Conservation (phyloP, 2,888 invertebrate species). For the Colletes collaris region DNA sequence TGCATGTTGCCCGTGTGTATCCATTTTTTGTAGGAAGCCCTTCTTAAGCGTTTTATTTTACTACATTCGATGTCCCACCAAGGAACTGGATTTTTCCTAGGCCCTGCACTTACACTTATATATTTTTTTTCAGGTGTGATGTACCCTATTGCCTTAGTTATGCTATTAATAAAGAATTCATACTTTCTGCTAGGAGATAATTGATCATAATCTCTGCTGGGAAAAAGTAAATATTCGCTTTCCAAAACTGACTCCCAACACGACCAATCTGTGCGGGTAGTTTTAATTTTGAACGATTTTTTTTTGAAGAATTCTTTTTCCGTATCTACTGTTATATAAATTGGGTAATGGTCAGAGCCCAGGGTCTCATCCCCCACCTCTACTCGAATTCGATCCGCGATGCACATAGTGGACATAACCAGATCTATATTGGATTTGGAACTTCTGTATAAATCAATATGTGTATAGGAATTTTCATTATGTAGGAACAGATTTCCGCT, state of each 20-base stretch:
- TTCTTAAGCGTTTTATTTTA: too few species aligned
- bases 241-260: not conserved
- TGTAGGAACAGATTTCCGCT: not conserved
- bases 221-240: not conserved
- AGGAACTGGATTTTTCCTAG: not conserved
- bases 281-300: not conserved
- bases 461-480: not conserved
- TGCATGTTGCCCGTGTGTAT: too few species aligned
- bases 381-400: not conserved
- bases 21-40: too few species aligned
- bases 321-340: not conserved
- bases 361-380: not conserved
- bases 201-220: not conserved
- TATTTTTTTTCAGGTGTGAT: not conserved
- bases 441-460: not conserved
- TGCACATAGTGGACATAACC: not conserved
- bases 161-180: not conserved
- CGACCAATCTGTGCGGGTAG: not conserved
- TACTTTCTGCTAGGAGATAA: not conserved
- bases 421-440: not conserved
- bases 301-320: not conserved
- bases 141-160: not conserved
- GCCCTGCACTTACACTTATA: not conserved
- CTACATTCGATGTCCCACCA: not conserved
- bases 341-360: conserved; percentile 4